Percentiles rank a stretch among this genome's conserved stretches.
These are phyloP conservation scores for Gobiocypris rarus DNA, from an alignment of 2,113 vertebrate genomes.

Conservation along the genomic window DNA sequence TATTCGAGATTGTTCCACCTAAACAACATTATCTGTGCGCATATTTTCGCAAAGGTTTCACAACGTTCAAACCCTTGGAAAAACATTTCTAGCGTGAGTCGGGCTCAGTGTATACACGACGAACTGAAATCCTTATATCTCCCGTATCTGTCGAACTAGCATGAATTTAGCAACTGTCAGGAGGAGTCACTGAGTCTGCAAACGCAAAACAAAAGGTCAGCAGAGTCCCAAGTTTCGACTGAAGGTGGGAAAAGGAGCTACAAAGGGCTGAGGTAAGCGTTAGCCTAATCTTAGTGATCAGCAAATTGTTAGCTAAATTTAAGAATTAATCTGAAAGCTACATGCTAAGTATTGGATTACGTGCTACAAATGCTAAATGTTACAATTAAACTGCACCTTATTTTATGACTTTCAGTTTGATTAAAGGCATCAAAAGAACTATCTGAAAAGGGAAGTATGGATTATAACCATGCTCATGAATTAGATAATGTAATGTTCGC, in stretches of 20 bases:
- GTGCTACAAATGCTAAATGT: background rate
- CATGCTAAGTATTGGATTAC: background rate
- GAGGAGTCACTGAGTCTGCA: conserved; percentile 59
- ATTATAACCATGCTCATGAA: background rate
- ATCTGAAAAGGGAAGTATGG: background rate
- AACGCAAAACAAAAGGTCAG: conserved; percentile 70
- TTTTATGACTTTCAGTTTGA: background rate
- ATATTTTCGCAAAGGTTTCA: conserved; percentile 58
- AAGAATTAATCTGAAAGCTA: background rate
- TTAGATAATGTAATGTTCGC: background rate
- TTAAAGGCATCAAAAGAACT: background rate
- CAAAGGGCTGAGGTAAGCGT: conserved; percentile 31
- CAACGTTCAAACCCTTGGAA: conserved; percentile 67
- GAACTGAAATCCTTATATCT: conserved; percentile 68
- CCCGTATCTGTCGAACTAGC: conserved; percentile 65
- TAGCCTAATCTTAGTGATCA: background rate
- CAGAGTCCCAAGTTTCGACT: conserved; percentile 51
- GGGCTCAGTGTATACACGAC: conserved; percentile 44
- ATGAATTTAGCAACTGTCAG: conserved; percentile 64
- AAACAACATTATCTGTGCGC: background rate
- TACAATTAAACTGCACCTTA: background rate
- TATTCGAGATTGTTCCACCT: conserved; percentile 53
- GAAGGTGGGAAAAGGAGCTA: conserved; percentile 56
- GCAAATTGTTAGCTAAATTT: background rate
- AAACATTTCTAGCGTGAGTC: conserved; percentile 53